Base-by-base conservation (phyloP, 2,888 invertebrate genomes). In the Eristalis arbustorum region DNA sequence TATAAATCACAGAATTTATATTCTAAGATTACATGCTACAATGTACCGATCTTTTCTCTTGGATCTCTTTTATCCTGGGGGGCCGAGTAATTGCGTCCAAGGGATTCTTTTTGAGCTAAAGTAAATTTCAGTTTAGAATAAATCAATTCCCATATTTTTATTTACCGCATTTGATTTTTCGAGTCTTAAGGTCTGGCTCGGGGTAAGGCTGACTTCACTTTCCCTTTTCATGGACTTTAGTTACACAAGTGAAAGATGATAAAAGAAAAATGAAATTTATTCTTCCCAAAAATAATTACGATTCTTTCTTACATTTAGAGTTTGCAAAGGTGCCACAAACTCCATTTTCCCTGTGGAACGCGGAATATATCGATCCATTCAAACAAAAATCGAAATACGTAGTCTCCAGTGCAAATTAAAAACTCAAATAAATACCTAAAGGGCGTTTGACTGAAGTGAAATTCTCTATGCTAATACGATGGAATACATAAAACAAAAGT, bases 171-270 rank as follows among this genome's bases (percentile, higher is more conserved):
- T 73, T 2, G 25, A 14, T 69, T 76, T 88, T 31, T 63, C 75
- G 1, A 49, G 64, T 61, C n/a, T 79, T 59, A 87, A 78, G 10
- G 63, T 73, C 87, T 91, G 91, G 68, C 92, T 92, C 62, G 91
- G 91, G 3, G 91, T 91, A 31, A 92, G 88, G 85, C 92, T 92
- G 13, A 90, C 88, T 79, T 91, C 90, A 80, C 92, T 92, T 72
- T 88, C 89, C 37, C 88, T 89, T 81, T 90, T 91, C 87, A 89
- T 90, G 6, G 62, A 28, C 71, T 81, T 61, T 25, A 14, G 22
- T 40, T 18, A 5, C 31, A 31, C 31, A 31, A 8, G 13, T 62
- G 11, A 13, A 57, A 42, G 37, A 28, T 28, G 22, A 28, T 31
- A 10, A 40, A 59, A 3, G 34, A 14, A 61, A 28, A 31, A 34